Evolutionary conservation across 1,140 invertebrate genomes (phyloP).

Genomic region (Lineus longissimus): DNA sequence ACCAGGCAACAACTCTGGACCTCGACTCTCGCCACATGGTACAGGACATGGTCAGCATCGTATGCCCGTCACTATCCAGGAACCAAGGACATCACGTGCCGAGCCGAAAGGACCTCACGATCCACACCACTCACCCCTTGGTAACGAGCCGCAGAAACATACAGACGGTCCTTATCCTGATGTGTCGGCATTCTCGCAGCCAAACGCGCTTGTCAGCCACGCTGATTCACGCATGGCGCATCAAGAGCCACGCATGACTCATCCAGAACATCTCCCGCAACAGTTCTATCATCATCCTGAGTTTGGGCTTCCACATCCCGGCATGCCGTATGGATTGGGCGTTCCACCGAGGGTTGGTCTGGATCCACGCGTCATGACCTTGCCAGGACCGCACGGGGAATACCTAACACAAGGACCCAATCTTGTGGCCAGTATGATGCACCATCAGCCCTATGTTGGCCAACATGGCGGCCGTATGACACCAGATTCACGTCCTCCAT

Average conservation of each 20-base stretch:
- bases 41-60: conserved; percentile 21
- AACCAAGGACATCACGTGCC: conserved; percentile 7
- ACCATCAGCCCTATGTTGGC: conserved; percentile 7
- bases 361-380: background rate
- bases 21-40: conserved; percentile 17
- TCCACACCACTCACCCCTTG: background rate
- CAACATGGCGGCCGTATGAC: conserved; percentile 4
- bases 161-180: background rate
- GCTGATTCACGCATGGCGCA: conserved; percentile 10
- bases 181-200: background rate
- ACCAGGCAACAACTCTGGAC: background rate
- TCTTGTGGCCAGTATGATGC: background rate
- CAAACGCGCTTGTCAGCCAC: conserved; percentile 3
- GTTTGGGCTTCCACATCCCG: background rate
- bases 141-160: background rate
- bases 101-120: conserved; percentile 9
- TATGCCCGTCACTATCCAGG: conserved; percentile 16
- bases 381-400: background rate
- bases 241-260: conserved; percentile 17
- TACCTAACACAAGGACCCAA: conserved; percentile 1
- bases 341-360: conserved; percentile 3
- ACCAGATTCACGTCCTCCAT: background rate
- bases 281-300: background rate
- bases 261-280: conserved; percentile 1
- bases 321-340: background rate